These are phyloP conservation scores for Neoniphon sammara DNA, from an alignment of 2,797 vertebrate species.

Conservation along the genomic window DNA sequence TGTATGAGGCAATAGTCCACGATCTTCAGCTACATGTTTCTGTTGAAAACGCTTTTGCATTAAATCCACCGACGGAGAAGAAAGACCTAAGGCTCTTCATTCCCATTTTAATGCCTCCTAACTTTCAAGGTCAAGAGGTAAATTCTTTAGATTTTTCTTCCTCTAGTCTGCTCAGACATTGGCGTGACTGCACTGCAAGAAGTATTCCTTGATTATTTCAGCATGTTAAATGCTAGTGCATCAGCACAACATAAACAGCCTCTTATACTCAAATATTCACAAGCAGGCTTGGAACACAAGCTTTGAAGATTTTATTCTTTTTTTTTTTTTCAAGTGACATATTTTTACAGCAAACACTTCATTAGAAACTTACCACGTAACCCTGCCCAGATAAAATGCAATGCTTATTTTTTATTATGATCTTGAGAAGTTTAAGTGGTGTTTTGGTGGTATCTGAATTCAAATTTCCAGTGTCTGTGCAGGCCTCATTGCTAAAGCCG, in stretches of 20 bases:
- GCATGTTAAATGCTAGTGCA: not conserved
- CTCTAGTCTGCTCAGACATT: not conserved
- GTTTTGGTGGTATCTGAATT: not conserved
- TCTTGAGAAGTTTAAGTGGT: not conserved
- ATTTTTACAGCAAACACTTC: not conserved
- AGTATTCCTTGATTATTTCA: not conserved
- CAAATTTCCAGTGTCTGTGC: not conserved
- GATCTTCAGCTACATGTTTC: slow-evolving; percentile 3
- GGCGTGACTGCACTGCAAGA: too few relatives aligned
- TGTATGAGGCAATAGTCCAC: not conserved
- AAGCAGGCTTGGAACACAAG: not conserved
- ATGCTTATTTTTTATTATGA: not conserved
- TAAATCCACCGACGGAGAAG: not conserved
- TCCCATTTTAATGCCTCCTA: not conserved
- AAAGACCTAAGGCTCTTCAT: not conserved
- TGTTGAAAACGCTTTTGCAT: slow-evolving; percentile 9
- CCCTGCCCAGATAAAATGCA: not conserved
- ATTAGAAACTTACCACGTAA: not conserved
- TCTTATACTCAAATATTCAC: not conserved
- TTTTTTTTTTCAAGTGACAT: not conserved
- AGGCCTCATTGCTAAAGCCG: not conserved
- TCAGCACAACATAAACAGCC: not conserved
- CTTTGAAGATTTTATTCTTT: not conserved
- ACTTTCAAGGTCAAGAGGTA: slow-evolving; percentile 1
- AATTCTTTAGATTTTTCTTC: not conserved